These are phyloP conservation scores for Tokudaia muenninki DNA, from an alignment of 2,797 vertebrate species.

Conservation along the genomic window DNA sequence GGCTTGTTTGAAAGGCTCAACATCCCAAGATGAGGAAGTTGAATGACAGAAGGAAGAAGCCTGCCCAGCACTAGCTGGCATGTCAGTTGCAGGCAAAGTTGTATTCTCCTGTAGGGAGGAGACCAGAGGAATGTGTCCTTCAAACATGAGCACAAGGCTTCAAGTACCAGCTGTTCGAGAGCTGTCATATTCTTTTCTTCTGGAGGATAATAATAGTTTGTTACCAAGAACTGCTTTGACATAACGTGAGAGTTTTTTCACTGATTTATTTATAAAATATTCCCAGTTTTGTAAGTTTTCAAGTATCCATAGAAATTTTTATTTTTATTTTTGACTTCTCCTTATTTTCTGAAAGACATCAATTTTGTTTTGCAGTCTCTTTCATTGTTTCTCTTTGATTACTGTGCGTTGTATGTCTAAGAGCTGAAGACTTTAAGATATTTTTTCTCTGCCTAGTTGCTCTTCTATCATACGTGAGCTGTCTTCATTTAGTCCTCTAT, in stretches of 20 bases:
- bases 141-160: background rate
- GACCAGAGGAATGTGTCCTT: background rate
- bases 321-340: background rate
- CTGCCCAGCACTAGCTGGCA: background rate
- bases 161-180: background rate
- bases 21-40: background rate
- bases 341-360: background rate
- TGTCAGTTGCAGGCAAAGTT: background rate
- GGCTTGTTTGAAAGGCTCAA: background rate
- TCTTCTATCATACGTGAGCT: background rate
- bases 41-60: background rate
- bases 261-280: background rate
- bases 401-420: background rate
- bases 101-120: background rate
- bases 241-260: constrained; percentile 14
- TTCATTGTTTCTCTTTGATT: background rate
- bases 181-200: background rate
- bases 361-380: background rate
- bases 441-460: background rate
- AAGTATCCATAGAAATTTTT: background rate
- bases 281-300: background rate
- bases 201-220: background rate
- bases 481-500: background rate
- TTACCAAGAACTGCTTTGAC: background rate
- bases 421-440: background rate